A percentile compares a stretch with the other conserved stretches of the same genome.
phyloP scores from a whole-genome alignment of 1,140 invertebrate species.

The Meloidogyne chitwoodi region DNA sequence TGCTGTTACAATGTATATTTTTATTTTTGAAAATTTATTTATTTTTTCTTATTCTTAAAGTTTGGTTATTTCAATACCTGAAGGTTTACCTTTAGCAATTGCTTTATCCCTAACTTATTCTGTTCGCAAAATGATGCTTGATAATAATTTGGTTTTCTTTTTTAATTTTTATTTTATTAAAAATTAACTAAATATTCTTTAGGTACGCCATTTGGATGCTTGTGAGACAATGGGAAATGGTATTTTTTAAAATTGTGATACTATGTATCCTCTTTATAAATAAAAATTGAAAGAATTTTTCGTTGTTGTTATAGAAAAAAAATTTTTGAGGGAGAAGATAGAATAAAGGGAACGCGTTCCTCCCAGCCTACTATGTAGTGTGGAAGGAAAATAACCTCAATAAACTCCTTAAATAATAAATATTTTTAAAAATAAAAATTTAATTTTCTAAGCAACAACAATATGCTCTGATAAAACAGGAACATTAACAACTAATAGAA shows the following conservation, averaged over 20 bases:
- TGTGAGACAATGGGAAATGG: constrained; percentile 61
- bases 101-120: constrained; percentile 60
- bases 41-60: background rate
- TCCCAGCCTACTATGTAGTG: too few relatives aligned
- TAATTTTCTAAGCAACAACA: constrained; percentile 47
- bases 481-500: constrained; percentile 52
- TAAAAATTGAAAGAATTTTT: too few relatives aligned
- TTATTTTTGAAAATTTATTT: background rate
- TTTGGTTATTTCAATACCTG: constrained; percentile 59
- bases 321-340: too few relatives aligned
- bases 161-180: too few relatives aligned
- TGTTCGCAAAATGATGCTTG: constrained; percentile 61
- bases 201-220: constrained; percentile 55
- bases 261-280: too few relatives aligned
- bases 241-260: background rate
- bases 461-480: constrained; percentile 59
- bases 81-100: constrained; percentile 60
- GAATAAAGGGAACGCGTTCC: too few relatives aligned
- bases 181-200: too few relatives aligned
- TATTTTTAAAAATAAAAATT: too few relatives aligned
- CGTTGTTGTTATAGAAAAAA: too few relatives aligned
- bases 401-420: background rate
- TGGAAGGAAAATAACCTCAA: too few relatives aligned
- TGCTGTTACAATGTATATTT: constrained; percentile 66
- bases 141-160: constrained; percentile 54